phyloP scores from a whole-genome alignment of 2,797 vertebrate species.

The Fratercula arctica region DNA sequence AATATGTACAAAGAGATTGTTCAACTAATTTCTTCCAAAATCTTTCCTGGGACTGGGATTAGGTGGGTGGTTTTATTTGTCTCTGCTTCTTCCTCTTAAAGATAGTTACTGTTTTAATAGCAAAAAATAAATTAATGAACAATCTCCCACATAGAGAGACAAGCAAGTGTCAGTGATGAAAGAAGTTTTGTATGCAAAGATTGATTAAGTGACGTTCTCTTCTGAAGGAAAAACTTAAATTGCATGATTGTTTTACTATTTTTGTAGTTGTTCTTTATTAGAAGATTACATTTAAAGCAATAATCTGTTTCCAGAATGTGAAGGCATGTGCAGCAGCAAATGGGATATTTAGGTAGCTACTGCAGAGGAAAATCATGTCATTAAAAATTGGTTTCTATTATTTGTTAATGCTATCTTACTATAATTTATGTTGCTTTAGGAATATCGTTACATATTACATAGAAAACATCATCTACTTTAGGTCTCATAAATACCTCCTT shows the following conservation, averaged over 20 bases:
- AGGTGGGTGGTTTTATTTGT: neutral
- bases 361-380: neutral
- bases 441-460: neutral
- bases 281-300: neutral
- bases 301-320: neutral
- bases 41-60: neutral
- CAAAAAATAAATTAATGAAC: neutral
- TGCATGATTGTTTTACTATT: neutral
- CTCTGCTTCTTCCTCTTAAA: neutral
- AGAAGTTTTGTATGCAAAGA: neutral
- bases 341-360: neutral
- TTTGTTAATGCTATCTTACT: neutral
- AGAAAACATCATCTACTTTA: neutral
- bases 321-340: neutral
- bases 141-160: neutral
- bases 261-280: neutral
- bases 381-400: neutral
- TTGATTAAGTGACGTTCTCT: neutral
- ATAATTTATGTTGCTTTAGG: neutral
- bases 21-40: neutral
- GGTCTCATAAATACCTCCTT: neutral
- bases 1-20: neutral
- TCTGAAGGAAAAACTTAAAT: neutral
- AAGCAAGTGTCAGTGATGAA: neutral
- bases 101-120: neutral